Conservation (phyloP, 92 coral and sea anemone species). For the Actinostola sp. region DNA sequence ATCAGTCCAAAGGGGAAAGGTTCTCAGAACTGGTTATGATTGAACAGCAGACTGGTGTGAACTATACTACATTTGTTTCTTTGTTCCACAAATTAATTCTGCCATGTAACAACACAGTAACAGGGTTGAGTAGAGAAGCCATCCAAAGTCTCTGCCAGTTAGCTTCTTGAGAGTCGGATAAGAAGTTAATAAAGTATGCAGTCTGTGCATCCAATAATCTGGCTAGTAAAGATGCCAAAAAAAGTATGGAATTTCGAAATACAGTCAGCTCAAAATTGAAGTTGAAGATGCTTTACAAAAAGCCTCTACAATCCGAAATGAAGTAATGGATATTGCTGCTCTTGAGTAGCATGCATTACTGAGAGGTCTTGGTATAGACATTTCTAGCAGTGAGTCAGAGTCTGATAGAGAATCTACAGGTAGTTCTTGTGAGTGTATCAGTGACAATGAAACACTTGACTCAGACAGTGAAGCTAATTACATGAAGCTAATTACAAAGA, state of each 20-base stretch:
- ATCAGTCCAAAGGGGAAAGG: conserved; percentile 31
- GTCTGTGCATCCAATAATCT: conserved; percentile 44
- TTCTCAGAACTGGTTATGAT: conserved; percentile 34
- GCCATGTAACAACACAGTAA: not conserved
- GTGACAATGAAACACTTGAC: conserved; percentile 39
- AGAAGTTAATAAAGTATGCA: conserved; percentile 49
- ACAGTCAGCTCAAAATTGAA: conserved; percentile 17
- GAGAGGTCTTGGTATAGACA: conserved; percentile 39
- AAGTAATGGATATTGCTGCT: conserved; percentile 48
- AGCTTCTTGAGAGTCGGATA: conserved; percentile 52
- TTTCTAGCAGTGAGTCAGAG: conserved; percentile 47
- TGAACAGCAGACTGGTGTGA: conserved; percentile 49
- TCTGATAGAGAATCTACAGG: conserved; percentile 12
- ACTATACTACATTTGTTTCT: conserved; percentile 37
- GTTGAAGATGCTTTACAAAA: conserved; percentile 28
- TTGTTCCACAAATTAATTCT: conserved; percentile 40
- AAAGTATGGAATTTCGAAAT: conserved; percentile 41
- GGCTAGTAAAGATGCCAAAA: conserved; percentile 24
- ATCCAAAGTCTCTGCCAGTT: conserved; percentile 46
- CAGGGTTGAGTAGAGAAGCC: conserved; percentile 34
- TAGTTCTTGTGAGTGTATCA: conserved; percentile 51
- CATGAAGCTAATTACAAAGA: no score
- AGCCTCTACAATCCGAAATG: conserved; percentile 22
- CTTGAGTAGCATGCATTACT: conserved; percentile 49
- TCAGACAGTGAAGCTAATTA: conserved; percentile 24